Base-by-base conservation (phyloP, 2,113 vertebrate species). In the Melanocharis versteri region DNA sequence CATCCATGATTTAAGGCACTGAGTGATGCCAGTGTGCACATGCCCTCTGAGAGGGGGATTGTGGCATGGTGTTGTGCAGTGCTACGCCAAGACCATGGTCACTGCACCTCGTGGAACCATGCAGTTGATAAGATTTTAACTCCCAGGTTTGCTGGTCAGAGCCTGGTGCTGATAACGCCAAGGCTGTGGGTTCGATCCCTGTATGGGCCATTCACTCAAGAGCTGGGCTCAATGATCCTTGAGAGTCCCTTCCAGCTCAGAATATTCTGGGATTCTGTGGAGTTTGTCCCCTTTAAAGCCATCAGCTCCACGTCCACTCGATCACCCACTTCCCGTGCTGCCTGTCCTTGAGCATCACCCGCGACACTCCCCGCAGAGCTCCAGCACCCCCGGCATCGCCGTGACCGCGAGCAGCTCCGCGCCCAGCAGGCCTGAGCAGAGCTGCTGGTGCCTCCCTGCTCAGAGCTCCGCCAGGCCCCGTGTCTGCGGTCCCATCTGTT, bases 161-260 rank as follows among this genome's bases (percentile, higher is more conserved):
- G 44, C 37, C 3, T 2, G 18, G 17, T 15, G 53, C 37, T 45
- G 22, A 15, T 27, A 19, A 10, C 39, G 19, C 45, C 62, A 19
- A 10, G 35, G 72, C 4, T 51, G 27, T 15, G 21, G 6, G 7
- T 6, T 31, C 0, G 0, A 15, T 15, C 45, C 26, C 27, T 28
- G 6, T 4, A 2, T 10, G 39, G 15, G 18, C 27, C 45, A 7
- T 7, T 50, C 51, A 17, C 37, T 35, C 14, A 5, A 22, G 26
- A 31, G 21, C 0, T 22, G 22, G 27, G 27, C 21, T 15, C 30
- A 0, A 10, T 20, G 31, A 17, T 44, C 21, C 26, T 18, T 10
- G 18, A 33, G 18, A 22, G 39, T 3, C 6, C 27, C 14, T 37
- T 37, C 44, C 37, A 33, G 0, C 22, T 19, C 2, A 2, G 62